These are phyloP conservation scores for Eudasyphora cyanicolor DNA, from an alignment of 2,888 invertebrate species.

Conservation along the genomic window DNA sequence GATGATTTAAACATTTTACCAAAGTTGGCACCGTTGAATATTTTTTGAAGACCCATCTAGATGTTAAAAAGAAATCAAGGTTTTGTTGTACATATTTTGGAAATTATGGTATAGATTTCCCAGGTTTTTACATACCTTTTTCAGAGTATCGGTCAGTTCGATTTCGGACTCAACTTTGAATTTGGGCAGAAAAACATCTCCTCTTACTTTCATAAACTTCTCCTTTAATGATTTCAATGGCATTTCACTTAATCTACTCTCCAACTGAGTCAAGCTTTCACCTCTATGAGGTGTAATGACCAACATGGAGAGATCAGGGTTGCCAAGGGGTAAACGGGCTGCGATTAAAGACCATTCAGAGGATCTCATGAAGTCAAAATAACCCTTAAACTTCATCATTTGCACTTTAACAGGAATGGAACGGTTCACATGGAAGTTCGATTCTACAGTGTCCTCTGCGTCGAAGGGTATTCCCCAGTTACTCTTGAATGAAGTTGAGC, in stretches of 20 bases:
- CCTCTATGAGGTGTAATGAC: slow-evolving; percentile 87
- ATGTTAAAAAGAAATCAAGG: too few relatives aligned
- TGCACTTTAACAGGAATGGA: slow-evolving; percentile 81
- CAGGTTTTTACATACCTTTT: slow-evolving; percentile 79
- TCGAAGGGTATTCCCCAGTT: slow-evolving; percentile 87
- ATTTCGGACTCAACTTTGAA: slow-evolving; percentile 90
- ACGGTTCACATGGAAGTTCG: slow-evolving; percentile 84
- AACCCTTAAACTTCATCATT: slow-evolving; percentile 84
- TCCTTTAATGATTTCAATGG: slow-evolving; percentile 82
- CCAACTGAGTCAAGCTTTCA: slow-evolving; percentile 84
- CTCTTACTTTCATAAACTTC: slow-evolving; percentile 79
- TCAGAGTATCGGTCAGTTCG: slow-evolving; percentile 82
- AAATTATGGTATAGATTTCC: neutral
- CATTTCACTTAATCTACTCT: slow-evolving; percentile 83
- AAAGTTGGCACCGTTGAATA: slow-evolving; percentile 85
- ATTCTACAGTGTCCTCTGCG: slow-evolving; percentile 81
- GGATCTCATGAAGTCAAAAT: slow-evolving; percentile 72
- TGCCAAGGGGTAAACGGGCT: slow-evolving; percentile 81
- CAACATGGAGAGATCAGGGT: slow-evolving; percentile 86
- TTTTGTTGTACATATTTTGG: neutral
- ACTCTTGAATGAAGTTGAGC: slow-evolving; percentile 93
- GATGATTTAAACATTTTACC: slow-evolving; percentile 82
- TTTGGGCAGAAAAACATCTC: slow-evolving; percentile 85
- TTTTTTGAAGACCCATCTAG: slow-evolving; percentile 85
- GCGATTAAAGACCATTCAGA: slow-evolving; percentile 74